Conservation (phyloP, 2,113 vertebrate species). For the Anguilla japonica region DNA sequence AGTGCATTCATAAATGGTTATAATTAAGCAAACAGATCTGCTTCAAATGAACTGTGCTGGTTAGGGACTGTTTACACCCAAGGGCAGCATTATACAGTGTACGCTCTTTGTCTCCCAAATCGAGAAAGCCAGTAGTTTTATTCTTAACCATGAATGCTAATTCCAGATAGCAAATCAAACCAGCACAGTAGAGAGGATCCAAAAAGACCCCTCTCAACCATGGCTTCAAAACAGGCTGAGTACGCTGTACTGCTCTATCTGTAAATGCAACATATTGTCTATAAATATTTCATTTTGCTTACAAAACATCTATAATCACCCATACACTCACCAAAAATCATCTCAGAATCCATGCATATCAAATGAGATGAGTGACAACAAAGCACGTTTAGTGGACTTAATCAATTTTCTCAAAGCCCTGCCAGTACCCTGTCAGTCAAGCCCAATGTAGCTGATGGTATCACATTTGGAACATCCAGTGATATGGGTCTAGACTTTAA, state of each 20-base stretch:
- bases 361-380: constrained; percentile 13
- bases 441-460: not conserved
- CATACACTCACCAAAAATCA: not conserved
- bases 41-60: not conserved
- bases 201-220: not conserved
- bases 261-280: constrained; percentile 19
- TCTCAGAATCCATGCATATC: constrained; percentile 15
- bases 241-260: not conserved
- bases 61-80: not conserved
- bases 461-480: not conserved
- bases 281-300: constrained; percentile 33
- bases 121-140: not conserved
- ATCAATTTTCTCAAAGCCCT: not conserved
- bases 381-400: not conserved
- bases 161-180: not conserved
- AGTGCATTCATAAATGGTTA: not conserved
- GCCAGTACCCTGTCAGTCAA: not conserved
- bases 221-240: not conserved
- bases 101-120: not conserved
- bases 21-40: not conserved
- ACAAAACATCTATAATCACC: not conserved
- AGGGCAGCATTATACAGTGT: not conserved
- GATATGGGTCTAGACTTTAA: not conserved
- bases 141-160: not conserved
- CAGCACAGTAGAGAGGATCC: not conserved